Conservation (phyloP, 2,888 invertebrate species). For the Melanostoma scalare region DNA sequence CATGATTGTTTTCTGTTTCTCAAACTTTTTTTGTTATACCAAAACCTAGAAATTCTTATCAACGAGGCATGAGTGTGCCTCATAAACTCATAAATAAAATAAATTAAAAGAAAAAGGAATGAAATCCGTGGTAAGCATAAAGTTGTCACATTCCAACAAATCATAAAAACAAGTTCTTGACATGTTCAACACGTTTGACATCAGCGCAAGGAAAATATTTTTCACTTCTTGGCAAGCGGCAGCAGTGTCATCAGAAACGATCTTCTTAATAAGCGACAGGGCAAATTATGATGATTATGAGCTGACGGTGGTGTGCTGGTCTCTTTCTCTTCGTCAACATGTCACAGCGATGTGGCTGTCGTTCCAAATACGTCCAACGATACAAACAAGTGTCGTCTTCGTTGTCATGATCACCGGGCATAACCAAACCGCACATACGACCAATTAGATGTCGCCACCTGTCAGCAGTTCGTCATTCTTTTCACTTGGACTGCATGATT, state of each 20-base stretch:
- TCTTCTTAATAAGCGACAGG: slow-evolving; percentile 74
- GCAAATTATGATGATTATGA: slow-evolving; percentile 81
- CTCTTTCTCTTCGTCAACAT: slow-evolving; percentile 43
- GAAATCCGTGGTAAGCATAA: slow-evolving; percentile 41
- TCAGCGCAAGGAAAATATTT: slow-evolving; percentile 55
- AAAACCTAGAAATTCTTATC: too few relatives aligned
- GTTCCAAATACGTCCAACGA: slow-evolving; percentile 57
- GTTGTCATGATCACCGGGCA: slow-evolving; percentile 30
- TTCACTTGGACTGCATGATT: slow-evolving; percentile 14
- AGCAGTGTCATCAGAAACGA: slow-evolving; percentile 54
- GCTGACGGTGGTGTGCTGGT: slow-evolving; percentile 76
- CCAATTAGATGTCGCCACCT: slow-evolving; percentile 82
- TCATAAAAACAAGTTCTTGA: slow-evolving; percentile 68
- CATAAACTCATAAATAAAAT: background rate
- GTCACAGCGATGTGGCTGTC: slow-evolving; percentile 42
- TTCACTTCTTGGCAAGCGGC: slow-evolving; percentile 51
- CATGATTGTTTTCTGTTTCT: too few relatives aligned
- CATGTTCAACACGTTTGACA: slow-evolving; percentile 69
- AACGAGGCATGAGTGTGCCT: too few relatives aligned
- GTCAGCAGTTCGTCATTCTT: slow-evolving; percentile 82
- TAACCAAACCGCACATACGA: slow-evolving; percentile 74
- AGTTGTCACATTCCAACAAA: slow-evolving; percentile 71
- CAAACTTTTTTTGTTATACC: too few relatives aligned
- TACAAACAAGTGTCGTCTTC: slow-evolving; percentile 40
- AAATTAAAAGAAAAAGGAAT: background rate